Base-by-base conservation (phyloP, 1,140 invertebrate species). In the Metopolophium dirhodum region DNA sequence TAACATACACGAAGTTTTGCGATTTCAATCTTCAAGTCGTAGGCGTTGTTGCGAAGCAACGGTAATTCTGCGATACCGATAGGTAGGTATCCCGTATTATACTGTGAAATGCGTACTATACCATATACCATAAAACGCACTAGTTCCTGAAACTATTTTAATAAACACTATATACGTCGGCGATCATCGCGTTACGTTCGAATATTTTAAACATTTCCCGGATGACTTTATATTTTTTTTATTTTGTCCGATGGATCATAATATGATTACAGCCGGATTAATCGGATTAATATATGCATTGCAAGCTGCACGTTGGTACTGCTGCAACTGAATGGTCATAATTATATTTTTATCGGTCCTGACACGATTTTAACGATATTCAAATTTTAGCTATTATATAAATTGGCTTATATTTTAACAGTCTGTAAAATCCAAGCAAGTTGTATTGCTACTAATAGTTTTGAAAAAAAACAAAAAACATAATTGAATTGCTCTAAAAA, bases 21-120 rank as follows among this genome's bases (percentile, higher is more conserved):
- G 86, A 51, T 88, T 88, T 88, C n/a, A 49, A 88, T 51, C 86
- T 51, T 23, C 2, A n/a, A 87, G 85, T 87, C 85, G 85, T 87
- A 47, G 45, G 41, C 45, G 86, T 88, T 88, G 30, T 88, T 26
- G 87, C 35, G 35, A 35, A 51, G n/a, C n/a, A 37, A 54, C n/a
- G 35, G 49, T 35, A 54, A 89, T 89, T 89, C 7, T 88, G 20
- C 51, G 30, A 47, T 88, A 49, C 86, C 30, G 45, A 85, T 85
- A 45, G 8, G 45, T 85, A 41, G 41, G 11, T 41, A 23, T 51
- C 61, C 4, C 4, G 18, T 23, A 47, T 49, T 23, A 47, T 49
- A 49, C 47, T 45, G 2, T 49, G 7, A 47, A 87, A 49, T 47
- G 8, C 26, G 11, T n/a, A 30, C 85, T 49, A 54, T 22, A 7